These are phyloP conservation scores for Pachliopta kotzebuea DNA, from an alignment of 2,888 invertebrate species.

Conservation along the genomic window DNA sequence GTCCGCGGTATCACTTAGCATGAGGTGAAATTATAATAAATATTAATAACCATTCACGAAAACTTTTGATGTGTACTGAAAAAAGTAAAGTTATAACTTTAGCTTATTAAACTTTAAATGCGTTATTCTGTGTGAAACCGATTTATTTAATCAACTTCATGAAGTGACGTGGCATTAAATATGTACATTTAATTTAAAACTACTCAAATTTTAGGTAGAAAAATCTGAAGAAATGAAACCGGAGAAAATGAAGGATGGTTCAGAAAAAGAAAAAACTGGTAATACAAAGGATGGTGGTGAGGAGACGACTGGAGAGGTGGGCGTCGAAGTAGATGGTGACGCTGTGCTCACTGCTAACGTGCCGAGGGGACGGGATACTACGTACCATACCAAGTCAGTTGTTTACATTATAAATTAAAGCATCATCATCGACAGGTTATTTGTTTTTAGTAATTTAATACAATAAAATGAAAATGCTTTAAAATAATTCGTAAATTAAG, in stretches of 20 bases:
- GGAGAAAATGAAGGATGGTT: constrained; percentile 61
- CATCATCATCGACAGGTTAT: not conserved
- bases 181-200: not conserved
- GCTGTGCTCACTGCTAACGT: constrained; percentile 83
- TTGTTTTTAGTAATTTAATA: not conserved
- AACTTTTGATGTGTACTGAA: too few species aligned
- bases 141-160: not conserved
- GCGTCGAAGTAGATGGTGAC: constrained; percentile 88
- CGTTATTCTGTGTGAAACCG: too few species aligned
- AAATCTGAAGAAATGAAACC: constrained; percentile 66
- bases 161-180: too few species aligned
- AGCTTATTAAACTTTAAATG: too few species aligned
- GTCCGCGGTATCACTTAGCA: too few species aligned
- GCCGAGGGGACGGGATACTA: constrained; percentile 85
- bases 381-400: constrained; percentile 86
- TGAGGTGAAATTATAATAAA: too few species aligned
- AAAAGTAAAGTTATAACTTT: too few species aligned
- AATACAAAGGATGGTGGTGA: constrained; percentile 68
- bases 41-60: too few species aligned
- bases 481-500: too few species aligned
- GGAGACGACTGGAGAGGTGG: constrained; percentile 69
- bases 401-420: constrained; percentile 17
- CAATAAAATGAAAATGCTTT: too few species aligned
- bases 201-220: constrained; percentile 49
- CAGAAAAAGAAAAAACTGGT: constrained; percentile 66